Base-by-base conservation (phyloP, 2,888 invertebrate species). In the Xestia sexstrigata region DNA sequence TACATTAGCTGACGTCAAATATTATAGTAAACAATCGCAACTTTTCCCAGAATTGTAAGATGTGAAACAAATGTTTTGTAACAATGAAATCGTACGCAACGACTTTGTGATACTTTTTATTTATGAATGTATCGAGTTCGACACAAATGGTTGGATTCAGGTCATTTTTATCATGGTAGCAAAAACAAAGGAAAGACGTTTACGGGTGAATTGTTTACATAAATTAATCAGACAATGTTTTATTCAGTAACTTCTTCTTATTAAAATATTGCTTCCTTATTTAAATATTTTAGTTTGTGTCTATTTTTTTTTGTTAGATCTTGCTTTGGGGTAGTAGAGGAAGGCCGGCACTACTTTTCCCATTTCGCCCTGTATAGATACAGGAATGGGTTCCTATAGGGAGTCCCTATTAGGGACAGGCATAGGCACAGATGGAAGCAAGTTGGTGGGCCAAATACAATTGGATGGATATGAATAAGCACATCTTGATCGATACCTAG, bases 131-230 rank as follows among this genome's bases (percentile, higher is more conserved):
- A 69, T 65, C 11, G 49, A 70, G 66, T 49, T 55, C n/a, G 26
- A 47, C 49, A 55, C 23, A 69, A 79, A 70, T 39, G 9, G 42
- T 74, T 65, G 63, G 49, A 76, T 65, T 35, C 72, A 70, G 47
- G 60, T 45, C 62, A 70, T 72, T 20, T 42, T 72, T 81, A 73
- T 70, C 72, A 78, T 42, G 3, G 23, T 23, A 67, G 72, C 58
- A 78, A 55, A 72, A 70, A 77, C 77, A 73, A 81, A 26, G 23
- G 26, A 81, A 72, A 47, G 35, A 39, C 13, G 35, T 62, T 72
- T 49, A 62, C 15, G 42, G 47, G 23, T 67, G 65, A 81, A 49
- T 55, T 60, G 23, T 69, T 42, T 69, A 23, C 11, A 23, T 70
- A 17, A n/a, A 45, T 39, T 39, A 63, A 49, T 45, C 23, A 76